These are phyloP conservation scores for Hafferia zeledoni DNA, from an alignment of 2,797 vertebrate species.

Conservation along the genomic window DNA sequence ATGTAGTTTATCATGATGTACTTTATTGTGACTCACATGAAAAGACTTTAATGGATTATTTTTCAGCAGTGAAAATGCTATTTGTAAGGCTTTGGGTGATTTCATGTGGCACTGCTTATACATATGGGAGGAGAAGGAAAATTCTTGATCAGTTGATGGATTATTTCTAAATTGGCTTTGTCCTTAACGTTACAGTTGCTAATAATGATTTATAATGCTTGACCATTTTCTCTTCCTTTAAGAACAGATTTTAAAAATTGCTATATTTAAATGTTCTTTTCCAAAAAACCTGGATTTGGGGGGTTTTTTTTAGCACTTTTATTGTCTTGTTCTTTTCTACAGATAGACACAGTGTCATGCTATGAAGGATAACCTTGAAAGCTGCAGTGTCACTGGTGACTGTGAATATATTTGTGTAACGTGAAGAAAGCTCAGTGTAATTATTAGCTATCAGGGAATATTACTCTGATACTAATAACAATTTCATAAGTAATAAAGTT, in stretches of 20 bases:
- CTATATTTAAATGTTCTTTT: neutral
- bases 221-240: neutral
- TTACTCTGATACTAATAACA: neutral
- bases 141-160: slow-evolving; percentile 32
- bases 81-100: neutral
- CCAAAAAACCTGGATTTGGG: neutral
- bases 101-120: neutral
- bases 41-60: neutral
- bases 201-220: slow-evolving; percentile 50
- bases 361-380: neutral
- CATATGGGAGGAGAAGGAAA: neutral
- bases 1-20: slow-evolving; percentile 6
- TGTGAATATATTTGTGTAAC: neutral
- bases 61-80: neutral
- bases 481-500: neutral
- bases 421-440: neutral
- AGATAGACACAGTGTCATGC: neutral
- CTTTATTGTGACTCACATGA: neutral
- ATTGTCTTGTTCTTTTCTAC: neutral
- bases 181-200: slow-evolving; percentile 17
- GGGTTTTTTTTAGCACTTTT: neutral
- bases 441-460: neutral
- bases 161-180: slow-evolving; percentile 49
- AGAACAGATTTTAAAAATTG: neutral
- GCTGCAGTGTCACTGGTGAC: neutral